phyloP scores from a whole-genome alignment of 2,797 vertebrate genomes.

The Phaenicophaeus curvirostris region DNA sequence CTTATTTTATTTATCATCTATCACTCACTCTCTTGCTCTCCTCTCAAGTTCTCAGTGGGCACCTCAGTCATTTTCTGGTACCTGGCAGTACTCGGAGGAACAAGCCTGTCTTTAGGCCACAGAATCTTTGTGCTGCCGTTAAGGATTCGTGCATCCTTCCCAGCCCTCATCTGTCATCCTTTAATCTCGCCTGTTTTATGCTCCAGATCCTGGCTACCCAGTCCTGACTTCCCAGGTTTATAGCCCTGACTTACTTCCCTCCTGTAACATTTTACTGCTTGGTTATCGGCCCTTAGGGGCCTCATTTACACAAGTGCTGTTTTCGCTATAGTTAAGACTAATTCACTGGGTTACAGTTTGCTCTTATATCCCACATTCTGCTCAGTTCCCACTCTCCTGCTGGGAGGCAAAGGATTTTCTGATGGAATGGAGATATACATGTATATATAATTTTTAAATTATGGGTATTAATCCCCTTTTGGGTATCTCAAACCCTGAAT shows the following conservation, averaged over 20 bases:
- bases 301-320: conserved; percentile 70
- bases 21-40: background rate
- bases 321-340: conserved; percentile 67
- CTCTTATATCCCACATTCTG: background rate
- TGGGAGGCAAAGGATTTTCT: background rate
- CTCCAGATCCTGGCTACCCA: conserved; percentile 50
- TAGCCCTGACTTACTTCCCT: conserved; percentile 63
- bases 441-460: background rate
- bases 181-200: conserved; percentile 35
- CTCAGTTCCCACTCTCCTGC: background rate
- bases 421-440: background rate
- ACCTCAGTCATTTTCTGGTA: background rate
- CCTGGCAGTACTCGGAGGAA: background rate
- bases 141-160: conserved; percentile 2
- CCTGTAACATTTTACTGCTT: conserved; percentile 68
- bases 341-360: conserved; percentile 59
- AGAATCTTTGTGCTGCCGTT: background rate
- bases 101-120: background rate
- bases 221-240: conserved; percentile 54
- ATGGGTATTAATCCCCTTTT: background rate
- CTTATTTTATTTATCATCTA: conserved; percentile 58
- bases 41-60: background rate
- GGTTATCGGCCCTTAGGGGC: conserved; percentile 59
- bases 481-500: background rate
- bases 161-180: conserved; percentile 42